Evolutionary conservation across 2,113 vertebrate genomes (phyloP).

Genomic region (Willisornis vidua): DNA sequence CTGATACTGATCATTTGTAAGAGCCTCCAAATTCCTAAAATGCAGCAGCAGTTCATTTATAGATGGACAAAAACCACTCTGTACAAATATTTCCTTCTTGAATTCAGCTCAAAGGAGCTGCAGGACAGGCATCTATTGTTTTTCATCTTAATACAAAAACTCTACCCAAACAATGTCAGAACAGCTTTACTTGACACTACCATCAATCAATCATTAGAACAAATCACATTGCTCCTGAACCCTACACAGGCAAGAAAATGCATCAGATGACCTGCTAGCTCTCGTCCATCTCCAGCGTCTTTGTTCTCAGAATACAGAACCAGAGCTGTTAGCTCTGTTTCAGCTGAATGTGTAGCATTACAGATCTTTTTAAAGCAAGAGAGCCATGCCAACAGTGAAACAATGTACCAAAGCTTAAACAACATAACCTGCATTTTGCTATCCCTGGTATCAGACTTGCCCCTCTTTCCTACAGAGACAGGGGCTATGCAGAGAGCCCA

Average conservation of each 20-base stretch:
- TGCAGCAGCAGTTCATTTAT: background rate
- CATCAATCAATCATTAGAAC: background rate
- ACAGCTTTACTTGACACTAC: background rate
- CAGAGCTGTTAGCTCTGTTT: background rate
- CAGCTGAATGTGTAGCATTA: background rate
- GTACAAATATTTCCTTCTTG: background rate
- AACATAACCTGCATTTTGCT: background rate
- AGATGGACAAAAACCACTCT: background rate
- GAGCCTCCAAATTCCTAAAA: background rate
- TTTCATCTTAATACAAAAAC: background rate
- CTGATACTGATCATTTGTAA: background rate
- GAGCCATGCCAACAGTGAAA: background rate
- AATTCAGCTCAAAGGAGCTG: background rate
- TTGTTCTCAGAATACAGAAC: background rate
- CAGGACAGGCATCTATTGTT: background rate
- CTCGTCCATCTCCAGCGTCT: background rate
- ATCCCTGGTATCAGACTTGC: background rate
- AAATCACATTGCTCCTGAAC: background rate
- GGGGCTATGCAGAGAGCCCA: background rate
- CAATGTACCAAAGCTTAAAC: background rate
- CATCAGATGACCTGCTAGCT: constrained; percentile 5
- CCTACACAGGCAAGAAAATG: background rate
- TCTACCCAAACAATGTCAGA: background rate
- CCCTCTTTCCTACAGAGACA: background rate
- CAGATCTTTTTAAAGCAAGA: background rate